Base-by-base conservation (phyloP, 2,888 invertebrate species). In the Baccha elongata region DNA sequence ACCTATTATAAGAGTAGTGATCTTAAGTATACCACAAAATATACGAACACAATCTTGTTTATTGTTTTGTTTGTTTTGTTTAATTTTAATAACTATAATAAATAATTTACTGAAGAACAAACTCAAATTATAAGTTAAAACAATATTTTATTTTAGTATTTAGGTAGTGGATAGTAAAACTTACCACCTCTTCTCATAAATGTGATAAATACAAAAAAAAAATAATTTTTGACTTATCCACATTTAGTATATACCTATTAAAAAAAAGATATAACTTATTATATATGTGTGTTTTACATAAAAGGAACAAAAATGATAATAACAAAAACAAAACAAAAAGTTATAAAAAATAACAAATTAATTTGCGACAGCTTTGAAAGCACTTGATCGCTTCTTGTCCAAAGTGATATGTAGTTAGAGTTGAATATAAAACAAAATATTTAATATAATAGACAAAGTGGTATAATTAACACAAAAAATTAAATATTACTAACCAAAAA, bases 121-220 rank as follows among this genome's bases (percentile, higher is more conserved):
- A 37, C 10, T 40, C 46, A 58, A 69, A 11, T 13, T 35, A 50
- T 62, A 69, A 69, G 55, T 55, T 60, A 32, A 71, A 50, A 46
- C 7, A 23, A 15, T 21, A 35, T 15, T 46, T 50, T 21, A 64
- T 69, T 58, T 46, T 50, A 83, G 67, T 62, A 55, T 67, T 78
- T 83, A 78, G 37, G 68, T 83, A 83, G 83, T 83, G 83, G 83
- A 83, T 83, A 83, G 83, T 83, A 83, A 83, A 83, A 83, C 83
- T 83, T 83, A 83, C 83, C 83, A 83, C 83, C 83, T 83, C 83
- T 83, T 83, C 83, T 83, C 83, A 78, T 83, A 68, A 78, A 78
- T 83, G 83, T 83, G 83, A 83, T 83, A 83, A 67, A 65, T 62
- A 67, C 42, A 60, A 68, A 64, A 19, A 64, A 46, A 55, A 50